Base-by-base conservation (phyloP, 1,140 invertebrate genomes). In the Drosophila kanapiae region DNA sequence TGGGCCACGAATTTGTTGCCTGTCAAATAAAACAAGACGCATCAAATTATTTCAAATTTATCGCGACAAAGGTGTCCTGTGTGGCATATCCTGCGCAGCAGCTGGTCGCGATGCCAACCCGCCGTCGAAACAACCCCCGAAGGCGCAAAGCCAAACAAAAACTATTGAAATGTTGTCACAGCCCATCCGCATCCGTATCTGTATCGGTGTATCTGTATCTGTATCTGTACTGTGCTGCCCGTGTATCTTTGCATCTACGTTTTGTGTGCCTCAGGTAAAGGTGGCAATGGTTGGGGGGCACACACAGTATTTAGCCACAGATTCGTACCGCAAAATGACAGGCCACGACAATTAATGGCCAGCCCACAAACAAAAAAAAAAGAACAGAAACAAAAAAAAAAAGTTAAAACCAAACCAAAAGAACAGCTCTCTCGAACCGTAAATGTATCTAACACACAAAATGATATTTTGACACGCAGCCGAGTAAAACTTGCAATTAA, bases 41-140 rank as follows among this genome's bases (percentile, higher is more conserved):
- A 90, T 88, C 80, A 88, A 88, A 88, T 88, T 87, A 88, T 87
- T 88, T 88, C 72, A 84, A 88, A 88, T 88, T 88, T 90, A 88
- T 87, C 77, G 84, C 80, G 58, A 70, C 67, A 86, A 62, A 62
- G 51, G 67, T 72, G 53, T 74, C 67, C 69, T 71, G 38, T 57
- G 54, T 14, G 53, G 33, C 37, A 33, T 16, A 18, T 45, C 49
- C 63, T 57, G 49, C 3, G 29, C 8, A 14, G 64, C 69, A 49
- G 84, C 84, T 83, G 83, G 57, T 64, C 35, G 37, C 29, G 35
- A 18, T 59, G 61, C 38, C 29, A 31, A 37, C 29, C 35, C n/a
- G 31, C 65, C 64, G 54, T 35, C 27, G 57, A 43, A 45, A 64
- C 42, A 70, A 62, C 51, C 49, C 72, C 58, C 71, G n/a, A 40